Evolutionary conservation across 1,140 invertebrate genomes (phyloP).

Genomic region (Plectrocnemia conspersa): DNA sequence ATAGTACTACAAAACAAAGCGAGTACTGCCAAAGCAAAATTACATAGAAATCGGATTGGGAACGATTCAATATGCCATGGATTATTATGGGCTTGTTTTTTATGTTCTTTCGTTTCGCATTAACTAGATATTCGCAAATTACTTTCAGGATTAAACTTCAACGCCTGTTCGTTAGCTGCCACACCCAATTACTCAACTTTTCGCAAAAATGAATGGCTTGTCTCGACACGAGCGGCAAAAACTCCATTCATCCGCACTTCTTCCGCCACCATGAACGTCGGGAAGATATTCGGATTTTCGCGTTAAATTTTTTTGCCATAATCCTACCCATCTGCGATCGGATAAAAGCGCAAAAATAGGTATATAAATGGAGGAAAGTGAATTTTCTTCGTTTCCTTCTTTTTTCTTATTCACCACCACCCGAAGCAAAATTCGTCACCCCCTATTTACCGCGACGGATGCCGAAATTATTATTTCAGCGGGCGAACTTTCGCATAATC

Average conservation of each 20-base stretch:
- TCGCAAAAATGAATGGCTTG: neutral
- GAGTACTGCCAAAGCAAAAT: too few species aligned
- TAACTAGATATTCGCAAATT: too few species aligned
- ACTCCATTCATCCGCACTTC: neutral
- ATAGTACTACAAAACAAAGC: too few species aligned
- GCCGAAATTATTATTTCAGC: neutral
- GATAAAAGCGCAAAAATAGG: neutral
- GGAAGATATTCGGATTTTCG: too few species aligned
- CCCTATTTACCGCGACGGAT: neutral
- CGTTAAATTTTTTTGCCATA: neutral
- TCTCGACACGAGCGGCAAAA: neutral
- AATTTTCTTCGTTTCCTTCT: too few species aligned
- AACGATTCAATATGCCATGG: too few species aligned
- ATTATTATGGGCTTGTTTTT: too few species aligned
- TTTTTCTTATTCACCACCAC: too few species aligned
- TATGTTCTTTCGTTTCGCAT: too few species aligned
- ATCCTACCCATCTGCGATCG: neutral
- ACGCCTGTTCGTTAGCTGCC: conserved; percentile 11
- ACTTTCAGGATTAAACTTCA: too few species aligned
- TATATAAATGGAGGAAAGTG: neutral
- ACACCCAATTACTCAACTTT: conserved; percentile 17
- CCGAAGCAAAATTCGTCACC: neutral
- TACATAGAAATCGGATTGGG: too few species aligned
- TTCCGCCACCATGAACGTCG: too few species aligned
- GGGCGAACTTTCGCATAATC: neutral